These are phyloP conservation scores for Rhizomys pruinosus DNA, from an alignment of 2,113 vertebrate species.

Conservation along the genomic window DNA sequence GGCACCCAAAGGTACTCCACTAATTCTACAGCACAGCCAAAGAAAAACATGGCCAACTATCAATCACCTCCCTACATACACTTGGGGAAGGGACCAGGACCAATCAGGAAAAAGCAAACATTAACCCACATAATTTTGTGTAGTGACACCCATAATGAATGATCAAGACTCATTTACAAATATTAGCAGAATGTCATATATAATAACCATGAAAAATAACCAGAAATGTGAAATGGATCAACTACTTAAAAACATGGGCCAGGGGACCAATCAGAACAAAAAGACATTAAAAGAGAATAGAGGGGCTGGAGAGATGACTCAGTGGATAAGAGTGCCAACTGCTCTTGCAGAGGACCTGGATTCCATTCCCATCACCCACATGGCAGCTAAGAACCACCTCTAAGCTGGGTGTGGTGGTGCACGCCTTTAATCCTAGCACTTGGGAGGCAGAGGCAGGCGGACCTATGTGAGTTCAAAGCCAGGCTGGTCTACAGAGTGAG, in stretches of 20 bases:
- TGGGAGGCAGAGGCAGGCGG: no score
- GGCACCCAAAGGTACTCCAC: background rate
- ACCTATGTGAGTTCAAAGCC: no score
- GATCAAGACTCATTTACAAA: constrained; percentile 66
- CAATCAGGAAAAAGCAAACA: constrained; percentile 63
- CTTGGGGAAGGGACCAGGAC: background rate
- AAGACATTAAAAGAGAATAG: constrained; percentile 59
- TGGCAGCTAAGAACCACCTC: no score
- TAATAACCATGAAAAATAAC: constrained; percentile 61
- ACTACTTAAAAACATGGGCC: constrained; percentile 28
- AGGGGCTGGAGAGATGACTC: no score
- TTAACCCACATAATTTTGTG: constrained; percentile 62
- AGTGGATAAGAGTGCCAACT: no score
- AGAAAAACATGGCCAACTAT: background rate
- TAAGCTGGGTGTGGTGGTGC: no score
- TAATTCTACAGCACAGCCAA: background rate
- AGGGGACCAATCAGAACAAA: constrained; percentile 39
- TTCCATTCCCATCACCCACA: no score
- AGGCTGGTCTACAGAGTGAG: no score
- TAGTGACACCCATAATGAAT: constrained; percentile 35
- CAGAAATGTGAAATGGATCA: constrained; percentile 57
- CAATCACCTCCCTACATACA: constrained; percentile 23
- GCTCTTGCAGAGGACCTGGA: no score
- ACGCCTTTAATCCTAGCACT: no score
- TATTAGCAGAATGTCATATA: no score